Evolutionary conservation across 1,140 invertebrate species (phyloP), one percentile per base, ranked within the genome.

Genomic region (Ooceraea biroi): DNA sequence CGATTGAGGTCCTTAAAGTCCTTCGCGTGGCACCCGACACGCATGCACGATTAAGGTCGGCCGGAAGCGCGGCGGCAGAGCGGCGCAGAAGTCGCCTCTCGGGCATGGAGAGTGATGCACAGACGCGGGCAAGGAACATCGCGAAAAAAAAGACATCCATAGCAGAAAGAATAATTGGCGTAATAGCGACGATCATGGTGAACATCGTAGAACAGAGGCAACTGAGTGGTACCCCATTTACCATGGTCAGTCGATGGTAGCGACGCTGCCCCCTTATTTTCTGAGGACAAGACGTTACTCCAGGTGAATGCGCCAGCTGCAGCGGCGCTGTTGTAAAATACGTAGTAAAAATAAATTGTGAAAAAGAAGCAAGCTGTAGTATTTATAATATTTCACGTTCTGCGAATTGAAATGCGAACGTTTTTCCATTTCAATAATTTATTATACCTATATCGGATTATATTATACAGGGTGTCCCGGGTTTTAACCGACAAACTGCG

Each of bases 31-130:
- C 65, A 80, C 48, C 41, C 50, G 76, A 71, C 76, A 80, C 65
- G 76, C 76, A 80, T 80, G 76, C 65, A 30, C 76, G 76, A 80
- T 80, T 80, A 80, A 80, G 65, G 76, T 80, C 76, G 76, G 65
- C 76, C 76, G 76, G 76, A 80, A 80, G 71, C 12, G 65, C 50
- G 46, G 44, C 73, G 60, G 65, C 65, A 25, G 22, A 69, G 57
- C 7, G 17, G 17, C 3, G 76, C 30, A 30, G 22, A 55, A 78
- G 48, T 68, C 50, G 63, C 50, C n/a, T 78, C 50, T 27, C 41
- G n/a, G 50, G 3, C 57, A 68, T 30, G n/a, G 17, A 44, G 36
- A 12, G 12, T n/a, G 10, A 5, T 10, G 14, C 14, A 41, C 14
- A 58, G 27, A 22, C 27, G 14, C 25, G 36, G 14, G 25, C 10